Evolutionary conservation across 1,140 invertebrate genomes (phyloP), one percentile per base, ranked within the genome.

Genomic region (Ooceraea biroi): DNA sequence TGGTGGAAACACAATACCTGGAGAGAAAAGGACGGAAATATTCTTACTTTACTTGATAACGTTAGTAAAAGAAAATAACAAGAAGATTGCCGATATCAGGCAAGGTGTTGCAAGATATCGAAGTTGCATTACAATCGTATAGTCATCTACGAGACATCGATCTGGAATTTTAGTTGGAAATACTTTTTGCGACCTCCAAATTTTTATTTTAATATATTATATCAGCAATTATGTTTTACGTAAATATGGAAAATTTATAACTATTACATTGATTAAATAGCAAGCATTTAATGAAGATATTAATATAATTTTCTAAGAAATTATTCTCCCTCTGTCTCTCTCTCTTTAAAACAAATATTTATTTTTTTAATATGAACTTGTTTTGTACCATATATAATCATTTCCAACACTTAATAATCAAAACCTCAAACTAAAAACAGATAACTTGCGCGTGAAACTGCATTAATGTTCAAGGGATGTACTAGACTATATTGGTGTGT

Each of bases 1-100:
- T 65, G 41, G 27, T 77, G 27, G 27, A 76, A 76, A 76, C 48
- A 19, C 50, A 2, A 76, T 76, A 76, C 46, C 44, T 36, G n/a
- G 30, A 22, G 30, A 57, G 19, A 57, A 36, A n/a, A 25, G 19
- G 58, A 74, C 17, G 22, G 12, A 60, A 41, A 46, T 44, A 50
- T 50, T 17, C 63, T 1, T 48, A 25, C 27, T 63, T 22, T 48
- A 30, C 7, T 61, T 46, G 73, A 65, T 63, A 76, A 63, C 44
- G 25, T 17, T 63, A 25, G 3, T 25, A 8, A 17, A 65, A 27
- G 48, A 63, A 63, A 61, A 61, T 60, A 74, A 76, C 41, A 14
- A 7, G 11, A 41, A 50, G 36, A 76, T 22, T 63, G 2, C 8
- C 73, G 60, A 65, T 76, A 76, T 76, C 58, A 7, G 36, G 25